Base-by-base conservation (phyloP, 2,888 invertebrate genomes). In the Thecocarcelia acutangulata region DNA sequence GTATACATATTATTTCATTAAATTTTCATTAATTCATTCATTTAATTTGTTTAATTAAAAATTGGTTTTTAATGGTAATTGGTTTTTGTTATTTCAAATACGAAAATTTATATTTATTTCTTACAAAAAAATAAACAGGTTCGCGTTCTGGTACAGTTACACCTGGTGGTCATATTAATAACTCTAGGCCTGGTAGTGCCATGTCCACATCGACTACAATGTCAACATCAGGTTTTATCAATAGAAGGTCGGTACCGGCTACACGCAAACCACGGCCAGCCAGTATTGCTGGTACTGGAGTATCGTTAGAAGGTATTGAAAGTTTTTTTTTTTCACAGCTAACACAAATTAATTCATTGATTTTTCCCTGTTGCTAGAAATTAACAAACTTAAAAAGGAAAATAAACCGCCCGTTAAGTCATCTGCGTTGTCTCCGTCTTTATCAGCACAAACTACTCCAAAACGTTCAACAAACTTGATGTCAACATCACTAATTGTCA, bases 131-230 rank as follows among this genome's bases (percentile, higher is more conserved):
- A 3, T 92, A 50, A 13, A 3, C 92, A 94, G 94, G 94, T 91
- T 92, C 93, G 86, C 93, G 94, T 86, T 94, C 94, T 85, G 95
- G 95, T 85, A 95, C 95, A 88, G 94, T 94, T 85, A 95, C 95
- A 83, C 95, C 95, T 83, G 90, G 90, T 83, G 90, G 91, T 89
- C 92, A 94, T 93, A 85, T 88, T 66, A 90, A 87, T 86, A 93
- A 94, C 83, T 97, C 97, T 86, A 93, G 97, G 90, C 97, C 97
- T 84, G 95, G 95, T 90, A 96, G 96, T 92, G 96, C 97, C 86
- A 93, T 97, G 93, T 96, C 95, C 89, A 90, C 93, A 92, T 95
- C 95, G 90, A 93, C 93, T 89, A 93, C 93, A 89, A 93, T 90
- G 86, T 90, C 94, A 87, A 92, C 93, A 83, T 91, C 93, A 52